phyloP scores from a whole-genome alignment of 2,888 invertebrate genomes.

The Microchrysa polita region DNA sequence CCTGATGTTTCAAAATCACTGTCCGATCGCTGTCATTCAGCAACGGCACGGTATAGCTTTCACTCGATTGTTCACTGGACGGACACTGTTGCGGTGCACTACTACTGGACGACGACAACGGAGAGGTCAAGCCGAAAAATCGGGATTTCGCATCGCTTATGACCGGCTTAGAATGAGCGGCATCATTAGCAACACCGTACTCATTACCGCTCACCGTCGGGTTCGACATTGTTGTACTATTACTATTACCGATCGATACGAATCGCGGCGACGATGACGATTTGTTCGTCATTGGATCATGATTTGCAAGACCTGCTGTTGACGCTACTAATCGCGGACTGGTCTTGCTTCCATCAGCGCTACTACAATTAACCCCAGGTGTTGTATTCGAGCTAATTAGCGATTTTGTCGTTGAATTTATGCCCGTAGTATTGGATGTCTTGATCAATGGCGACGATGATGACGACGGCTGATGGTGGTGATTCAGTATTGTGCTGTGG shows the following conservation, averaged over 20 bases:
- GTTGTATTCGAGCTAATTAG: slow-evolving; percentile 30
- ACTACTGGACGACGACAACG: slow-evolving; percentile 41
- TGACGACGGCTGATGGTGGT: slow-evolving; percentile 22
- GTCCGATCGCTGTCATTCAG: slow-evolving; percentile 11
- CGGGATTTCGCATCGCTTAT: slow-evolving; percentile 63
- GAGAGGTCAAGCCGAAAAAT: slow-evolving; percentile 61
- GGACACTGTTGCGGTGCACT: slow-evolving; percentile 7
- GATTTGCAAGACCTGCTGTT: neutral
- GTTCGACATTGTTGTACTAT: slow-evolving; percentile 48
- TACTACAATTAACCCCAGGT: slow-evolving; percentile 31
- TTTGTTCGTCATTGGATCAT: slow-evolving; percentile 19
- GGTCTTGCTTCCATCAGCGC: slow-evolving; percentile 7
- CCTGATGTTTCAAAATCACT: neutral
- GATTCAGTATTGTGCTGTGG: neutral
- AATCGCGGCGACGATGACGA: slow-evolving; percentile 21
- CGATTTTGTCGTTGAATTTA: slow-evolving; percentile 12
- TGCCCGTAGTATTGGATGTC: neutral
- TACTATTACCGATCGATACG: slow-evolving; percentile 35
- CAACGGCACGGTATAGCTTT: neutral
- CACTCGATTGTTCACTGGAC: slow-evolving; percentile 27
- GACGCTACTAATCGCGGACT: slow-evolving; percentile 28
- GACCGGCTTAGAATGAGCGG: slow-evolving; percentile 56
- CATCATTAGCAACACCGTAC: slow-evolving; percentile 51
- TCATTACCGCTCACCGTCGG: neutral
- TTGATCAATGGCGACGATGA: neutral